A percentile compares a stretch with the other conserved stretches of the same genome.
These are phyloP conservation scores for Drosophila miranda DNA, from an alignment of 1,140 invertebrate species.

Conservation along the genomic window DNA sequence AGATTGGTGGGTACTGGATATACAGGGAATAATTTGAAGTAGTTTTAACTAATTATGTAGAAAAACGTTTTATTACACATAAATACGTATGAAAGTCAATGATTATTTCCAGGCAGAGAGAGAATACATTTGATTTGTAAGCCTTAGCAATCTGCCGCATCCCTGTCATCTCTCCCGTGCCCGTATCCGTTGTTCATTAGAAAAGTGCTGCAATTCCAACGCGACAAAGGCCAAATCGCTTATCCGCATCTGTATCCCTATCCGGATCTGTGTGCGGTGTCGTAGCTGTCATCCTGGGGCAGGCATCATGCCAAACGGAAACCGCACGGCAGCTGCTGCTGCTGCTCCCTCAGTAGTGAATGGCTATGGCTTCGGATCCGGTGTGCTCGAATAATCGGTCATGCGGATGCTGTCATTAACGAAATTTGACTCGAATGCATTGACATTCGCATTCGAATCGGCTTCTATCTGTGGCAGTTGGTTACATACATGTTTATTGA, in stretches of 20 bases:
- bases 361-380: constrained; percentile 10
- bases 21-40: too few relatives aligned
- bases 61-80: constrained; percentile 32
- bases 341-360: constrained; percentile 33
- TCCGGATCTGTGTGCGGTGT: not conserved
- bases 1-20: too few relatives aligned
- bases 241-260: constrained; percentile 12
- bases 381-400: constrained; percentile 44
- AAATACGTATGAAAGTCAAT: constrained; percentile 1
- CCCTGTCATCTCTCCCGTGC: constrained; percentile 26
- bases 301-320: constrained; percentile 50
- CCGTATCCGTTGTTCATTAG: constrained; percentile 51
- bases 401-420: constrained; percentile 49
- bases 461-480: not conserved
- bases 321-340: not conserved
- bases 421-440: constrained; percentile 39
- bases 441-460: constrained; percentile 42
- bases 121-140: not conserved
- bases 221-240: constrained; percentile 69
- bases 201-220: constrained; percentile 57
- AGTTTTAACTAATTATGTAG: constrained; percentile 8
- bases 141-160: constrained; percentile 14
- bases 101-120: not conserved
- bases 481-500: not conserved
- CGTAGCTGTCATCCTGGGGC: constrained; percentile 34